A percentile compares a stretch with the other conserved stretches of the same genome.
Evolutionary conservation across 2,113 vertebrate genomes (phyloP).

Genomic region (human (Homo sapiens)): DNA sequence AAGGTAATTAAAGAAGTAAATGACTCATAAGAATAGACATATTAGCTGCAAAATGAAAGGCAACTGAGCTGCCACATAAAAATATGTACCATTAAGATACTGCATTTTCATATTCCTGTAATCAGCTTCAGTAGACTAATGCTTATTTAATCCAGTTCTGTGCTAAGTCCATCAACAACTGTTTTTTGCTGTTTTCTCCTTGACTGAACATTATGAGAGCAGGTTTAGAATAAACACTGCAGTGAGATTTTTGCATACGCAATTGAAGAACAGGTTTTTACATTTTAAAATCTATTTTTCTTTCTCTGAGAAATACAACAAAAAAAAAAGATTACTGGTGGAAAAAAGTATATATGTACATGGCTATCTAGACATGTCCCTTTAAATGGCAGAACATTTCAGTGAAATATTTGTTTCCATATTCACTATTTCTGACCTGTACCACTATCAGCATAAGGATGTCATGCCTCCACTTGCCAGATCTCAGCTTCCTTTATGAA

Average conservation of each 20-base stretch:
- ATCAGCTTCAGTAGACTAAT: constrained; percentile 97
- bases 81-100: constrained; percentile 99
- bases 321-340: constrained; percentile 49
- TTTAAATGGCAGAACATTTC: background rate
- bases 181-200: constrained; percentile 92
- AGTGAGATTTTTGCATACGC: constrained; percentile 89
- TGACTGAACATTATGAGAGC: constrained; percentile 89
- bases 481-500: background rate
- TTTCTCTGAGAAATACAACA: constrained; percentile 75
- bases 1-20: constrained; percentile 99
- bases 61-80: constrained; percentile 97
- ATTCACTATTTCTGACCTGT: constrained; percentile 28
- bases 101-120: constrained; percentile 96
- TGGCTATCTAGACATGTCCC: constrained; percentile 6
- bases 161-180: constrained; percentile 97
- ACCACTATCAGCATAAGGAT: background rate
- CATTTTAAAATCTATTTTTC: constrained; percentile 86
- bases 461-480: constrained; percentile 30
- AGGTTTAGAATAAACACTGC: constrained; percentile 91
- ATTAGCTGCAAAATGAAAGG: constrained; percentile 99
- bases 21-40: constrained; percentile 99
- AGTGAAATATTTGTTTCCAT: background rate
- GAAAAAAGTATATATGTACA: background rate
- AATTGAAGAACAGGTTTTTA: constrained; percentile 86
- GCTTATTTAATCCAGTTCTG: constrained; percentile 99